Evolutionary conservation across 2,888 invertebrate genomes (phyloP), one percentile per base, ranked within the genome.

Genomic region (Catonia carolina): DNA sequence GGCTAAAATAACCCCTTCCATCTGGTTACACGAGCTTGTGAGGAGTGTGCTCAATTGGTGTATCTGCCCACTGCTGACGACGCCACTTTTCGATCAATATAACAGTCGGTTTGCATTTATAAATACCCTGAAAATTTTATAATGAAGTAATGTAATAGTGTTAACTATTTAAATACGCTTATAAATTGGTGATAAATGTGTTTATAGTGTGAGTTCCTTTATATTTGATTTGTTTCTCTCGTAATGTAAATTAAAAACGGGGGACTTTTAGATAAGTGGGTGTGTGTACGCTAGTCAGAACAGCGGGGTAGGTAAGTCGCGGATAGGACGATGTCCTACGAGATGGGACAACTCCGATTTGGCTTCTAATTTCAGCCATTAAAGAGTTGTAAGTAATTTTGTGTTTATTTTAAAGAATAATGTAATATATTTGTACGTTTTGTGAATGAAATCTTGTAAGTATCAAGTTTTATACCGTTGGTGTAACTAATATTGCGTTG

Each of bases 291-390:
- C 27, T 37, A 49, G 15, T 17, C 23, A 55, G 59, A 50, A 61
- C 57, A 59, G 61, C 58, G 22, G 45, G 52, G 55, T 57, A 58
- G 57, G 52, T 41, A 53, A 53, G 51, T 57, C 58, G 51, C 55
- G 45, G 42, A 55, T 55, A 57, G 59, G 55, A 58, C 59, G 55
- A 58, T 62, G 60, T 62, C 60, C 60, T 57, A 56, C 54, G 60
- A 57, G 58, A 59, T 56, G 59, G 57, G 58, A 60, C 60, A 58
- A 58, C 61, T 60, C 59, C 58, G 61, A 56, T 60, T 58, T 61
- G 61, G 61, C 61, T 61, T 61, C 61, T 52, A 57, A 58, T 50
- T 59, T 61, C 50, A 49, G 58, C 58, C 58, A 58, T 53, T 51
- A 47, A 27, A 45, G 58, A 58, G 58, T 58, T 54, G 58, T 58